Evolutionary conservation across 2,113 vertebrate species (phyloP).

Genomic region (Galeopterus variegatus): DNA sequence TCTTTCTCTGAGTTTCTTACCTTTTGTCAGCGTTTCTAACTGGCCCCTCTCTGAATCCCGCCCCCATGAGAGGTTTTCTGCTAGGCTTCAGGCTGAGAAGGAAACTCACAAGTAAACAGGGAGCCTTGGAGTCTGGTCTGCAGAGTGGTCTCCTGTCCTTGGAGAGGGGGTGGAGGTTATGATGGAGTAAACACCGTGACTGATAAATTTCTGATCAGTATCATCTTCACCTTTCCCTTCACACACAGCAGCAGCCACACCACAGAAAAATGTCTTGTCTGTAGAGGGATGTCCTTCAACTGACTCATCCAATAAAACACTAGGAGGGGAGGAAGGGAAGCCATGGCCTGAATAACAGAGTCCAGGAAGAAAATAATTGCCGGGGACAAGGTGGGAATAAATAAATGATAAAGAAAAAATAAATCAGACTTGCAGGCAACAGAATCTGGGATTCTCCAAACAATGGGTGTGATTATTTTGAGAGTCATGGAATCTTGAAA

Average conservation of each 20-base stretch:
- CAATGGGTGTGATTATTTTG: not conserved
- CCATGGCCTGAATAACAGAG: not conserved
- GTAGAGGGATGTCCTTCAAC: not conserved
- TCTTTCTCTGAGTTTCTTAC: not conserved
- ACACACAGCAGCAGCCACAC: too few species aligned
- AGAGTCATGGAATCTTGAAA: accelerated
- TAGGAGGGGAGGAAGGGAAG: not conserved
- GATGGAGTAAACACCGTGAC: slow-evolving; percentile 48
- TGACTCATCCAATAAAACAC: not conserved
- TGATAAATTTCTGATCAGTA: slow-evolving; percentile 71
- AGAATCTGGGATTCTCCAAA: not conserved
- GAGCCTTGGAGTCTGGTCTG: not conserved
- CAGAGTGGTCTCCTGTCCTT: not conserved
- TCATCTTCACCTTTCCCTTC: not conserved
- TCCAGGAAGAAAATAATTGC: slow-evolving; percentile 26
- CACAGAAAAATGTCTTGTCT: not conserved
- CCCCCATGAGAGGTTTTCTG: not conserved
- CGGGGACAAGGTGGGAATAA: not conserved
- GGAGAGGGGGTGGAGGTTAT: not conserved
- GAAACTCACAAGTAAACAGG: slow-evolving; percentile 47
- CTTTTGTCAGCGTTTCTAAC: not conserved
- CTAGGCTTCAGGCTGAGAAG: not conserved
- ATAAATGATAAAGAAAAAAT: not conserved
- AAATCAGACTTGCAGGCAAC: not conserved
- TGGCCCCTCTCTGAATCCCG: not conserved